Percentiles rank a stretch among this genome's conserved stretches.
These are phyloP conservation scores for Melinaea marsaeus DNA, from an alignment of 2,888 invertebrate genomes.

Conservation along the genomic window DNA sequence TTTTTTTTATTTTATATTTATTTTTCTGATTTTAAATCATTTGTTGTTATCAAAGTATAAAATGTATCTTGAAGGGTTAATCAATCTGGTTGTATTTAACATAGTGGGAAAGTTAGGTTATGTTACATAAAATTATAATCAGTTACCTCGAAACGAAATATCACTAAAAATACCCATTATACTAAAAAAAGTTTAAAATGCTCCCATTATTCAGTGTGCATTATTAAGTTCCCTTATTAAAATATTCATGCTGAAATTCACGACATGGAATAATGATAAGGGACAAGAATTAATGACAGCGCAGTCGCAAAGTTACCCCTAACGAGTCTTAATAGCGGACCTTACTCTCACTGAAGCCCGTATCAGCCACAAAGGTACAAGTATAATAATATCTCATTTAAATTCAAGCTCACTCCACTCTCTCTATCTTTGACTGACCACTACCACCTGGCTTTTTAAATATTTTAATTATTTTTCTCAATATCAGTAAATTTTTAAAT, in stretches of 20 bases:
- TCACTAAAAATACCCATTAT: conserved; percentile 10
- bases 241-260: conserved; percentile 35
- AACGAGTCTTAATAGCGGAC: conserved; percentile 20
- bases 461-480: background rate
- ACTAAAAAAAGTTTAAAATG: conserved; percentile 22
- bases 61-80: no score
- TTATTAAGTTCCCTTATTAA: conserved; percentile 32
- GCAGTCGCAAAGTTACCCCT: conserved; percentile 27
- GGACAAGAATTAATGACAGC: conserved; percentile 34
- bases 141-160: no score
- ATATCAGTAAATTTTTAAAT: background rate
- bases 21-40: no score
- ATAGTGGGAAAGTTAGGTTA: no score
- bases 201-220: conserved; percentile 27
- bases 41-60: no score
- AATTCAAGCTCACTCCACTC: conserved; percentile 1
- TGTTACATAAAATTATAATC: no score
- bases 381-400: conserved; percentile 8
- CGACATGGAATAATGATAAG: conserved; percentile 37
- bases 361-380: conserved; percentile 13
- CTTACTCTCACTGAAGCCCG: conserved; percentile 17
- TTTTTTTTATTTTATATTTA: conserved; percentile 20
- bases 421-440: conserved; percentile 1
- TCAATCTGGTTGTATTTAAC: no score
- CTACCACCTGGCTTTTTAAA: background rate